phyloP scores from a whole-genome alignment of 2,113 vertebrate genomes.

The Chiloscyllium plagiosum region DNA sequence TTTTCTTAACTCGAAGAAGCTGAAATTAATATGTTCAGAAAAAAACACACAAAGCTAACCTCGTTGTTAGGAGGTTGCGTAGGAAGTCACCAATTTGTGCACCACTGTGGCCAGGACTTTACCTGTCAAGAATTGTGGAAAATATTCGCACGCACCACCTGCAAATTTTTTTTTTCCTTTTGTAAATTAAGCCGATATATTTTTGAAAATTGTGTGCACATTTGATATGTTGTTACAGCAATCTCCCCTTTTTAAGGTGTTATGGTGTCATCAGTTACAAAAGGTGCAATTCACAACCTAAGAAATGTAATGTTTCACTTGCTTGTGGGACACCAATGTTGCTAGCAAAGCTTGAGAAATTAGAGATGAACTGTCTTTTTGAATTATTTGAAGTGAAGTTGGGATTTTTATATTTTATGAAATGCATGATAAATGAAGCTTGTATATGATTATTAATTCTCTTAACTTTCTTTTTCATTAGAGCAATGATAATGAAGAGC shows the following conservation, averaged over 20 bases:
- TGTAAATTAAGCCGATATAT: not conserved
- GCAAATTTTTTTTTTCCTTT: not conserved
- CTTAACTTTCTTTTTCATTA: constrained; percentile 51
- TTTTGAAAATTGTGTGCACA: not conserved
- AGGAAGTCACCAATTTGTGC: not conserved
- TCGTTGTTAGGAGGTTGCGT: not conserved
- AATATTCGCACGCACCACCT: not conserved
- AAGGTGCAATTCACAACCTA: not conserved
- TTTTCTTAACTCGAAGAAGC: not conserved
- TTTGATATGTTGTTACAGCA: not conserved
- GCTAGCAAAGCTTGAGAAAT: not conserved
- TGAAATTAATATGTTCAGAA: not conserved
- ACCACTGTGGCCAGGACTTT: not conserved
- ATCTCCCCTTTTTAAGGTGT: not conserved
- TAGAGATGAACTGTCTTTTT: not conserved
- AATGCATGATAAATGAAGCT: not conserved
- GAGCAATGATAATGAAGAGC: constrained; percentile 99
- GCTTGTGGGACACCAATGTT: no score
- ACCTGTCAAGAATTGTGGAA: not conserved
- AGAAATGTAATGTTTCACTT: not conserved
- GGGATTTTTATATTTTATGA: no score
- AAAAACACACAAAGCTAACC: not conserved
- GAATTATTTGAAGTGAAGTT: not conserved
- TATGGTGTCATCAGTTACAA: not conserved
- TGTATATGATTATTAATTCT: not conserved